phyloP scores from a whole-genome alignment of 37 sponge, comb jelly and placozoan species.

The Spongilla lacustris region DNA sequence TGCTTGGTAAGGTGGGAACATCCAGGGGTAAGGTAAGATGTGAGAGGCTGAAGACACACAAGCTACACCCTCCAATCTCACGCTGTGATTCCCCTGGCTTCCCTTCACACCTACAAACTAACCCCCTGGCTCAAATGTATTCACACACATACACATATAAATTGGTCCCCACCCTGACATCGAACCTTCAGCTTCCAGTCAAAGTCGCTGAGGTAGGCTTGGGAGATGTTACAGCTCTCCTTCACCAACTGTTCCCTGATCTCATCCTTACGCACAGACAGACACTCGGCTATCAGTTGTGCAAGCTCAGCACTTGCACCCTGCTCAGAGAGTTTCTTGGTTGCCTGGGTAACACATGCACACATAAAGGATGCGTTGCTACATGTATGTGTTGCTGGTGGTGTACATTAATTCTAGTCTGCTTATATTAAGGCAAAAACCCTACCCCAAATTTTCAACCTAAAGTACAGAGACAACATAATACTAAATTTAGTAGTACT shows the following conservation, averaged over 20 bases:
- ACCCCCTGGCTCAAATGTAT: no score
- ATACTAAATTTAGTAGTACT: no score
- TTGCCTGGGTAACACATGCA: constrained; percentile 6
- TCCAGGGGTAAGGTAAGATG: no score
- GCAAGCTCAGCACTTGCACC: constrained; percentile 23
- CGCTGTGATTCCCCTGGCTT: neutral
- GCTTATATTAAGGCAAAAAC: no score
- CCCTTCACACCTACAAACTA: neutral
- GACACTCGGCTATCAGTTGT: constrained; percentile 34
- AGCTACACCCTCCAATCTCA: neutral
- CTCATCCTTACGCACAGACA: constrained; percentile 72
- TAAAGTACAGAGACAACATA: no score
- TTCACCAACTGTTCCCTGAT: constrained; percentile 39
- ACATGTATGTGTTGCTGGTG: no score
- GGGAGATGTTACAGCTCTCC: constrained; percentile 42
- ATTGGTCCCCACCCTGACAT: neutral
- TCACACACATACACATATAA: neutral
- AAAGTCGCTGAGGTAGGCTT: constrained; percentile 56
- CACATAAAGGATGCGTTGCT: no score
- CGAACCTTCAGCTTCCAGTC: constrained; percentile 74
- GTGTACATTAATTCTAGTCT: no score
- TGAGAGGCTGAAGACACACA: no score
- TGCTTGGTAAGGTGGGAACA: no score
- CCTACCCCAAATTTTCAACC: no score
- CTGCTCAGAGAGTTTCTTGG: constrained; percentile 30